Conservation (phyloP, 2,888 invertebrate genomes). For the Agrotis exclamationis region DNA sequence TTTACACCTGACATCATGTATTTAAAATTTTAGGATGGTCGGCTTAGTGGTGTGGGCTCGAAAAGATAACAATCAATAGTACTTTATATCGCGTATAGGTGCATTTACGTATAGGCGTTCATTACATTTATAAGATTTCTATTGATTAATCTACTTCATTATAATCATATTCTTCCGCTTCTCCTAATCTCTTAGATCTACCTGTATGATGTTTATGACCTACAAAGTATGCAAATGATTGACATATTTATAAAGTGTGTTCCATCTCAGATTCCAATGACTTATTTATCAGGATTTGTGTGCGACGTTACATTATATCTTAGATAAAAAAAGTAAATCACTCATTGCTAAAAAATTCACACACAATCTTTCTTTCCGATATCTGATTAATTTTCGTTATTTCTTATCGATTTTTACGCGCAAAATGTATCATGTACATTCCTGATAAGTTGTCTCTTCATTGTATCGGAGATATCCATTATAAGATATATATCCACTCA, state of each 20-base stretch:
- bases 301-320: conserved; percentile 15
- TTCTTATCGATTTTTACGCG: not conserved
- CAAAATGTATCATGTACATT: not conserved
- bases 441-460: not conserved
- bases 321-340: conserved; percentile 14
- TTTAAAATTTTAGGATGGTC: no score
- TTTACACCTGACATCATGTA: no score
- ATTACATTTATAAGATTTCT: no score
- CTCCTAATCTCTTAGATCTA: not conserved
- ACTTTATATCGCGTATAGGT: no score
- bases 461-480: not conserved
- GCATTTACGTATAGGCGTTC: no score
- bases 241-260: not conserved
- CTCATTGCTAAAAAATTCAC: conserved; percentile 23
- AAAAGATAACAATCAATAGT: no score
- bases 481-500: no score
- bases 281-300: conserved; percentile 27
- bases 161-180: no score
- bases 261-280: not conserved
- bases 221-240: conserved; percentile 14
- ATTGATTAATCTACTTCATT: no score
- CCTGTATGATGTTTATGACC: not conserved
- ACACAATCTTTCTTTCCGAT: conserved; percentile 21
- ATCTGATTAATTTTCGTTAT: not conserved
- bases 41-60: no score